Conservation (phyloP, 2,113 vertebrate species). For the Oostethus manadensis region DNA sequence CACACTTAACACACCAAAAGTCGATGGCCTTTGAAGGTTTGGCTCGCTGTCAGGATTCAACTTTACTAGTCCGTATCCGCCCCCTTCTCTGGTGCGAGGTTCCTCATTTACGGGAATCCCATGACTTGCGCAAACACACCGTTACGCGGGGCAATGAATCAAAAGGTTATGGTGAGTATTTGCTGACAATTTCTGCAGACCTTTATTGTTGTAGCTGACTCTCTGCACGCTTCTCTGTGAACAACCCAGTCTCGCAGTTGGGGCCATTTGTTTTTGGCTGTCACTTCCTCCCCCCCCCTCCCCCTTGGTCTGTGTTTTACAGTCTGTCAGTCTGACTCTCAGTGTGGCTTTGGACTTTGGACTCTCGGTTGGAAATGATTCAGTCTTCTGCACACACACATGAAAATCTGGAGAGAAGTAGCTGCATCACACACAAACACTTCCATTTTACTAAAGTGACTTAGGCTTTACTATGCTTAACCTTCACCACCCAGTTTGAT, state of each 20-base stretch:
- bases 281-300: slow-evolving; percentile 15
- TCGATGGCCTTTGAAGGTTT: neutral
- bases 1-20: neutral
- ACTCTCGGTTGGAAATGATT: no score
- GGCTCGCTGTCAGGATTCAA: slow-evolving; percentile 26
- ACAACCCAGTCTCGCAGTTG: slow-evolving; percentile 4
- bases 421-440: no score
- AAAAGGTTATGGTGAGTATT: slow-evolving; percentile 62
- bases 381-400: no score
- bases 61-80: slow-evolving; percentile 34
- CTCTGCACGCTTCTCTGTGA: slow-evolving; percentile 71
- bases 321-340: neutral
- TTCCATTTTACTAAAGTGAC: no score
- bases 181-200: slow-evolving; percentile 52
- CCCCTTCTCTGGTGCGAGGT: slow-evolving; percentile 19
- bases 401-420: no score
- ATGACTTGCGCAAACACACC: slow-evolving; percentile 19
- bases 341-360: neutral
- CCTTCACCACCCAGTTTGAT: no score
- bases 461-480: no score
- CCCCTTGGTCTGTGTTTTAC: slow-evolving; percentile 5
- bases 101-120: slow-evolving; percentile 48
- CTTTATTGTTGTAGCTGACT: slow-evolving; percentile 17
- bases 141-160: slow-evolving; percentile 28
- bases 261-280: slow-evolving; percentile 32